Base-by-base conservation (phyloP, 2,888 invertebrate species). In the Diarsia brunnea region DNA sequence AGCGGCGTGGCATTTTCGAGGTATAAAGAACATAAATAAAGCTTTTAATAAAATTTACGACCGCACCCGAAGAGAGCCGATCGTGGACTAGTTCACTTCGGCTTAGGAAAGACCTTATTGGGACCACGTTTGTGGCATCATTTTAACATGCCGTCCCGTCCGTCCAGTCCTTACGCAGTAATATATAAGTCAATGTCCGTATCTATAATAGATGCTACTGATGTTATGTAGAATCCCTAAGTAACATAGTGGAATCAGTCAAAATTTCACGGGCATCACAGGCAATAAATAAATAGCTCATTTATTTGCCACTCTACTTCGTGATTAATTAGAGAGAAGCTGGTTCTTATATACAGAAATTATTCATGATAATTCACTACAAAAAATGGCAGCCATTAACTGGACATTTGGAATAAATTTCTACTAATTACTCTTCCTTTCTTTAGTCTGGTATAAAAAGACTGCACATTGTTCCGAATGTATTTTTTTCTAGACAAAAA, bases 401-500 rank as follows among this genome's bases (percentile, higher is more conserved):
- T 45, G 8, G 19, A 60, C 47, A 67, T 71, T 70, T n/a, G 31
- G 49, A 49, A 67, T 65, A 61, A 58, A 66, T 67, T 69, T 72
- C 58, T 55, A 47, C 60, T 84, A 84, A 84, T 81, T 72, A 72
- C 69, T 80, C 63, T 70, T 81, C 43, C 65, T 77, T 74, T 73
- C 64, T 75, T 63, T 63, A n/a, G n/a, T 11, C 45, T 61, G 45
- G 14, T 69, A 84, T 70, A 69, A 72, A 73, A 76, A 69, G 61
- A 69, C 70, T 78, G 76, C 79, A 74, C 78, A 76, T 71, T 73
- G 71, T 72, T 72, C 61, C 63, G 45, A 67, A 43, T 49, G 60
- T 19, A 45, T 75, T 80, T 88, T 87, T 79, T 65, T 45, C 5
- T 51, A 66, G 69, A 78, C 73, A 85, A 72, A 87, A 83, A 86